Evolutionary conservation across 2,113 vertebrate genomes (phyloP).

Genomic region (Sigmodon hispidus): DNA sequence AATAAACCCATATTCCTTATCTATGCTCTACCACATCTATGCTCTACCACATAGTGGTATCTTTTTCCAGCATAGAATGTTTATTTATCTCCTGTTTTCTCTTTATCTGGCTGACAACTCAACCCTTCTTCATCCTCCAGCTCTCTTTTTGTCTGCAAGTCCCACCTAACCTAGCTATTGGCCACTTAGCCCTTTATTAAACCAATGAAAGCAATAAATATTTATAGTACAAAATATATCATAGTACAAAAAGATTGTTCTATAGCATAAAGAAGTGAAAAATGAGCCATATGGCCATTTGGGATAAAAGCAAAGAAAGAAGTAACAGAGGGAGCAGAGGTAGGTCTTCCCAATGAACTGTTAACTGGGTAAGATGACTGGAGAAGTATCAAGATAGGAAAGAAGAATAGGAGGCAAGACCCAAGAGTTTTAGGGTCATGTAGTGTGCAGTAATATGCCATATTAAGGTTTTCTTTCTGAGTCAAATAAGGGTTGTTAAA

Average conservation of each 20-base stretch:
- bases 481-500: rapidly evolving
- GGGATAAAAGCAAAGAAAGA: background rate
- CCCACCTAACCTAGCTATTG: background rate
- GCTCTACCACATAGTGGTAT: background rate
- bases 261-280: background rate
- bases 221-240: no score
- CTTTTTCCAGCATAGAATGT: background rate
- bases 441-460: background rate
- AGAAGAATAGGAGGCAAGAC: background rate
- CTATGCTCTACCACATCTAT: no score
- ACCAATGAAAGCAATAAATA: background rate
- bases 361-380: background rate
- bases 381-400: rapidly evolving
- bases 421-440: no score
- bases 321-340: background rate
- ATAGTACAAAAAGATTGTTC: background rate
- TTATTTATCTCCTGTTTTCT: background rate
- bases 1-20: background rate
- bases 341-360: rapidly evolving
- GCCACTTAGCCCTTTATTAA: background rate
- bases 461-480: background rate
- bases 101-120: background rate
- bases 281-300: background rate
- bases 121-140: background rate
- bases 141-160: background rate